Evolutionary conservation across 2,113 vertebrate genomes (phyloP), one percentile per base, ranked within the genome.

Genomic region (Collichthys lucidus): DNA sequence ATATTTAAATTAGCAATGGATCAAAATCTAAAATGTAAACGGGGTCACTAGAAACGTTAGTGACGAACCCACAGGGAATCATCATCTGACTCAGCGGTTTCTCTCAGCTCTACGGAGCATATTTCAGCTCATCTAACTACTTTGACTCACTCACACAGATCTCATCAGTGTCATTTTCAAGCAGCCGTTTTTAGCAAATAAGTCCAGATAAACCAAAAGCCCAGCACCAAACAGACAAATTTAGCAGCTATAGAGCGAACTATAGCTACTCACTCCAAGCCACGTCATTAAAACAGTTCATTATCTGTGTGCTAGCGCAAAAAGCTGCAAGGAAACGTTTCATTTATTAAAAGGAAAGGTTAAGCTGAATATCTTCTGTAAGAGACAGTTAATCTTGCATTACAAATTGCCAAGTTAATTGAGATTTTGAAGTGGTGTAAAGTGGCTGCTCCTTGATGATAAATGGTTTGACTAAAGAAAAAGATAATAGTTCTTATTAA

Each of bases 261-360:
- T 40, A 40, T 10, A 46, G 42, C 44, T 44, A 0, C 62, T 74
- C 73, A 67, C 50, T 64, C 17, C 11, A 4, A n/a, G 65, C 78
- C 78, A 86, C 79, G 50, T 75, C 55, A 63, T 86, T 75, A 73
- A 71, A 68, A 57, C 35, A 35, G 50, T 82, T 73, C 73, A 80
- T 80, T 59, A 85, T 74, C 49, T 26, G 46, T 53, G 56, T 11
- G 12, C 59, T 46, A 22, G 52, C 22, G 17, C 20, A 24, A n/a
- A 29, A 64, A 50, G 26, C 56, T 68, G 66, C 5, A 3, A 60
- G 26, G 55, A 72, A 80, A 53, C 46, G 29, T 15, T 65, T 71
- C 24, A 47, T 42, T 60, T 52, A 65, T 61, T 46, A 14, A 44
- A 44, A 44, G 70, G 17, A 74, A 26, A 55, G 49, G 64, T 79